Evolutionary conservation across 2,888 invertebrate species (phyloP).

Genomic region (Lottia scabra): DNA sequence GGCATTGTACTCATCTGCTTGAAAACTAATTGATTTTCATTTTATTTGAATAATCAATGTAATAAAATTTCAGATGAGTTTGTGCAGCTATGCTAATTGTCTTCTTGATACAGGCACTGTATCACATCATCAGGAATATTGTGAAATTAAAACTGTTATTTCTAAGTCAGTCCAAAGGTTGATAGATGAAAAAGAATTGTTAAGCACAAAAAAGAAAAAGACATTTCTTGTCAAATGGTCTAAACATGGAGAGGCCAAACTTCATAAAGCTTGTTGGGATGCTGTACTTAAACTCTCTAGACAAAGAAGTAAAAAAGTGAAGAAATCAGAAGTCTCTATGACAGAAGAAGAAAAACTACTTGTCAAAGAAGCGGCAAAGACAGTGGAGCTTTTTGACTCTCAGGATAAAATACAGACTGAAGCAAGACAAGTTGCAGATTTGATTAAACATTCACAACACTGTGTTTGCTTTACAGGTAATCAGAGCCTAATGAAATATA

Average conservation of each 20-base stretch:
- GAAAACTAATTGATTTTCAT: too few species aligned
- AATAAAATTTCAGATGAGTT: not conserved
- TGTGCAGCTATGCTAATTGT: constrained; percentile 6
- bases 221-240: constrained; percentile 42
- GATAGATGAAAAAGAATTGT: not conserved
- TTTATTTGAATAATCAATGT: too few species aligned
- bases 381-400: constrained; percentile 58
- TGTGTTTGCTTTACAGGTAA: constrained; percentile 63
- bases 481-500: not conserved
- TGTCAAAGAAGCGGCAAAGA: constrained; percentile 52
- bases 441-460: constrained; percentile 50
- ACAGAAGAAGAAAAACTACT: constrained; percentile 44
- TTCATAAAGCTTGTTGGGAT: constrained; percentile 47
- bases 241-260: constrained; percentile 47
- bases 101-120: not conserved
- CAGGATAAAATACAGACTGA: constrained; percentile 38
- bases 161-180: constrained; percentile 11
- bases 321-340: constrained; percentile 10
- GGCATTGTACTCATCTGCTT: too few species aligned
- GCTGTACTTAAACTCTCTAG: constrained; percentile 19
- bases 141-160: constrained; percentile 47
- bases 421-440: constrained; percentile 43
- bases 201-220: constrained; percentile 10
- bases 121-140: constrained; percentile 23
- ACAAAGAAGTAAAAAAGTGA: constrained; percentile 14